Evolutionary conservation across 2,888 invertebrate species (phyloP).

Genomic region (Drosophila birchii): DNA sequence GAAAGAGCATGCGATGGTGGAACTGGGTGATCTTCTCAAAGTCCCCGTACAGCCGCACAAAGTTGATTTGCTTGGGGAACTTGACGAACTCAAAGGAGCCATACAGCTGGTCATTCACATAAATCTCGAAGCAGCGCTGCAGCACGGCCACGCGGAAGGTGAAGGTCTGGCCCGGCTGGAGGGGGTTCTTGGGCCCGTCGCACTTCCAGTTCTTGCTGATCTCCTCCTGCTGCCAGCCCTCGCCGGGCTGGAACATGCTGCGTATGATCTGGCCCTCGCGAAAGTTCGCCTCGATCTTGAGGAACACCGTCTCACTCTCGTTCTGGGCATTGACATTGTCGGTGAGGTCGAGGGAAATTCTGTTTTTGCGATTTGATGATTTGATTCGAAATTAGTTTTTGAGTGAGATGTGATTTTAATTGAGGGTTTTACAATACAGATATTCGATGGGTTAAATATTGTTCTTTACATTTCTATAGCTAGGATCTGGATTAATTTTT

Average conservation of each 20-base stretch:
- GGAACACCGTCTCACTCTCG: constrained; percentile 82
- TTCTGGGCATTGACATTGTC: constrained; percentile 82
- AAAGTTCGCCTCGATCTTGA: constrained; percentile 84
- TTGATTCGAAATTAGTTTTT: not conserved
- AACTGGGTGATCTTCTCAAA: constrained; percentile 84
- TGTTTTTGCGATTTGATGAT: constrained; percentile 31
- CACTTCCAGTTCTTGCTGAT: constrained; percentile 84
- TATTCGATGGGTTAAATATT: not conserved
- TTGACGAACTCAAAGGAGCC: constrained; percentile 83
- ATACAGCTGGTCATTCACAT: constrained; percentile 84
- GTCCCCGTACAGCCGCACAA: constrained; percentile 82
- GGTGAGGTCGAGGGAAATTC: constrained; percentile 84
- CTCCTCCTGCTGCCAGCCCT: constrained; percentile 84
- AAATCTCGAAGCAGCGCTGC: constrained; percentile 84
- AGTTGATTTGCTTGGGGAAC: constrained; percentile 84
- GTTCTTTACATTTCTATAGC: not conserved
- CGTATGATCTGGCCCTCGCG: constrained; percentile 84
- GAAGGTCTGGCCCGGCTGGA: constrained; percentile 83
- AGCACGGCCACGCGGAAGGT: constrained; percentile 83
- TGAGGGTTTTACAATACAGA: not conserved
- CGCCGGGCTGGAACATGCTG: constrained; percentile 84
- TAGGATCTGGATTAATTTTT: too few relatives aligned
- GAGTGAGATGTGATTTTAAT: not conserved
- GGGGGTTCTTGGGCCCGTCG: constrained; percentile 83
- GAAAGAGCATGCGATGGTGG: constrained; percentile 84